Evolutionary conservation across 2,888 invertebrate genomes (phyloP), one percentile per base, ranked within the genome.

Genomic region (Molanna angustata): DNA sequence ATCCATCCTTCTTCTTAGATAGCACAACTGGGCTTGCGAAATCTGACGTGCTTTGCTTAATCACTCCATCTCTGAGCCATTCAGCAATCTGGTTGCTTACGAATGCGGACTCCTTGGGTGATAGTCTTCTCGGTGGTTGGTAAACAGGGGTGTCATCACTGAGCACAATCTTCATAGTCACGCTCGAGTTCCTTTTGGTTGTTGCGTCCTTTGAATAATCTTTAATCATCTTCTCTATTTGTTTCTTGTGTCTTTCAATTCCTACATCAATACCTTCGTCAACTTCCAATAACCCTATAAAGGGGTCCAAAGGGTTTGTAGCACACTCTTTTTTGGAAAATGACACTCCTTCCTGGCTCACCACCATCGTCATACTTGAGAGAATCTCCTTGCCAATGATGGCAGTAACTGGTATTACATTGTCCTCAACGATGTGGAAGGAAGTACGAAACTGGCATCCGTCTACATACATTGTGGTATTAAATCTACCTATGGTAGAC

Each of bases 61-160:
- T 60, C 1, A 69, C 62, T 4, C 62, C 64, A 3, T 64, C 58
- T 2, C 59, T 19, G 11, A 66, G n/a, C 66, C 68, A 68, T n/a
- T 55, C 41, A 1, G 61, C 47, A 19, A 69, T 60, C 53, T 64
- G 64, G 0, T 55, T 32, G 4, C 66, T 60, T 1, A 69, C 64
- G 32, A 57, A 57, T n/a, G 56, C 35, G 19, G 59, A 61, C 43
- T 66, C 63, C 2, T 32, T 7, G 0, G 45, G 42, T 0, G 64
- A 54, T 22, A 66, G 54, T 35, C 64, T 49, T 32, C 65, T 51
- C 1, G 63, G 62, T 22, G 57, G 40, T 17, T 60, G 51, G 7
- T 60, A 60, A 1, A 66, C 62, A 0, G 66, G 66, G 6, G 52
- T 51, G 1, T 66, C 64, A 41, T 66, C 64, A 33, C 56, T 61